These are phyloP conservation scores for Tenodera sinensis DNA, from an alignment of 2,888 invertebrate species.

Conservation along the genomic window DNA sequence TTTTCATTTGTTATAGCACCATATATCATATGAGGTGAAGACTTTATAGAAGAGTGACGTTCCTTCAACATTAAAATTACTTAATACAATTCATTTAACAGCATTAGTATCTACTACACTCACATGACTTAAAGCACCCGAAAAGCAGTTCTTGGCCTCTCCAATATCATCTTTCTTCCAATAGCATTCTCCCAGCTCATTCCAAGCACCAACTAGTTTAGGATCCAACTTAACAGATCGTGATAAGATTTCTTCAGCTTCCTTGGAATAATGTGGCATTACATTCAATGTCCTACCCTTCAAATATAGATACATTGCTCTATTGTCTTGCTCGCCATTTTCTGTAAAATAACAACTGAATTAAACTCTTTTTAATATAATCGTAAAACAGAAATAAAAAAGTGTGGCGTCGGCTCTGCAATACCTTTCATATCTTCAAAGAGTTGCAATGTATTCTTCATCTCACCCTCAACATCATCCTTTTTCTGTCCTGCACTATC, in stretches of 20 bases:
- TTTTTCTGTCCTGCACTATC: conserved; percentile 65
- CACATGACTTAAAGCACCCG: conserved; percentile 70
- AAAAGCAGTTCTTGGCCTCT: conserved; percentile 79
- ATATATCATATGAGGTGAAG: too few species aligned
- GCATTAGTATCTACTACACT: conserved; percentile 32
- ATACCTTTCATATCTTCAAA: conserved; percentile 65
- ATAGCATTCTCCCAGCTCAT: conserved; percentile 83
- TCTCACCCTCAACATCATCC: conserved; percentile 59
- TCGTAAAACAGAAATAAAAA: neutral
- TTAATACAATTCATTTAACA: too few species aligned
- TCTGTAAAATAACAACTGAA: neutral
- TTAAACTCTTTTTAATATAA: conserved; percentile 17
- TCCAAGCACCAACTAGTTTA: conserved; percentile 78
- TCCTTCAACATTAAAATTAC: too few species aligned
- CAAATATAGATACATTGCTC: conserved; percentile 64
- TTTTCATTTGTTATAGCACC: too few species aligned
- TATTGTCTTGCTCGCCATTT: conserved; percentile 36
- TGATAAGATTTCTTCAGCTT: conserved; percentile 70
- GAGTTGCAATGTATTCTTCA: conserved; percentile 56
- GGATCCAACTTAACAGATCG: conserved; percentile 84
- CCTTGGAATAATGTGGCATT: conserved; percentile 59
- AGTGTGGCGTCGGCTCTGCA: conserved; percentile 28
- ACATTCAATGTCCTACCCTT: conserved; percentile 75
- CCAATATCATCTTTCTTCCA: conserved; percentile 80
- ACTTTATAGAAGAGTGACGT: too few species aligned